A percentile compares a stretch with the other conserved stretches of the same genome.
These are phyloP conservation scores for Conus ventricosus DNA, from an alignment of 1,140 invertebrate species.

Conservation along the genomic window DNA sequence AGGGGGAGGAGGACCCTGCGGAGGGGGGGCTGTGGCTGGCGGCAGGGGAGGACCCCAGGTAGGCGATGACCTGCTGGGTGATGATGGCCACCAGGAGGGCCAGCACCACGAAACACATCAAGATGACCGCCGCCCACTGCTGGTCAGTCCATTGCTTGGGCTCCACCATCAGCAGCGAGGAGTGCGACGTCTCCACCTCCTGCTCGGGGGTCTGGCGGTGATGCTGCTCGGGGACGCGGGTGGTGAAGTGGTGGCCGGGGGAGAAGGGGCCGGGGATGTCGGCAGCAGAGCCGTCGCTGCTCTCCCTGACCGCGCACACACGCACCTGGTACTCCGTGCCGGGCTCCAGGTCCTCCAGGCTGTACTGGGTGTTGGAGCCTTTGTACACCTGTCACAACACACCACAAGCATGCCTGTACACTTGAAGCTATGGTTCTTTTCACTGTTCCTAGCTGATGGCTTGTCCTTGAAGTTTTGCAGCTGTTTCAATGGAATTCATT, in stretches of 20 bases:
- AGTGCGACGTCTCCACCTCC: not conserved
- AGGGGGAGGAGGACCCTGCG: not conserved
- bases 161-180: slow-evolving; percentile 56
- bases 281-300: slow-evolving; percentile 70
- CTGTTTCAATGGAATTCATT: too few species aligned
- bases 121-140: slow-evolving; percentile 81
- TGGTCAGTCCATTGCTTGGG: slow-evolving; percentile 79
- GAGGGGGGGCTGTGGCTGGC: not conserved
- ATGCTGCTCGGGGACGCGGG: slow-evolving; percentile 64
- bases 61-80: slow-evolving; percentile 76
- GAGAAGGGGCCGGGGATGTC: slow-evolving; percentile 82
- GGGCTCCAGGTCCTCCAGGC: slow-evolving; percentile 81
- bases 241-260: slow-evolving; percentile 78
- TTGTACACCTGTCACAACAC: slow-evolving; percentile 80
- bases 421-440: too few species aligned
- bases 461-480: too few species aligned
- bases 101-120: slow-evolving; percentile 79
- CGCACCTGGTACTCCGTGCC: slow-evolving; percentile 84
- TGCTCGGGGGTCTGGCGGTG: slow-evolving; percentile 30
- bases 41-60: slow-evolving; percentile 39
- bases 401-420: not conserved
- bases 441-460: too few species aligned
- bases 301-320: slow-evolving; percentile 83
- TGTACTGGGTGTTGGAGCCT: slow-evolving; percentile 81
- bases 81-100: slow-evolving; percentile 81